Evolutionary conservation across 2,113 vertebrate genomes (phyloP), one percentile per base, ranked within the genome.

Genomic region (Ariopsis seemanni): DNA sequence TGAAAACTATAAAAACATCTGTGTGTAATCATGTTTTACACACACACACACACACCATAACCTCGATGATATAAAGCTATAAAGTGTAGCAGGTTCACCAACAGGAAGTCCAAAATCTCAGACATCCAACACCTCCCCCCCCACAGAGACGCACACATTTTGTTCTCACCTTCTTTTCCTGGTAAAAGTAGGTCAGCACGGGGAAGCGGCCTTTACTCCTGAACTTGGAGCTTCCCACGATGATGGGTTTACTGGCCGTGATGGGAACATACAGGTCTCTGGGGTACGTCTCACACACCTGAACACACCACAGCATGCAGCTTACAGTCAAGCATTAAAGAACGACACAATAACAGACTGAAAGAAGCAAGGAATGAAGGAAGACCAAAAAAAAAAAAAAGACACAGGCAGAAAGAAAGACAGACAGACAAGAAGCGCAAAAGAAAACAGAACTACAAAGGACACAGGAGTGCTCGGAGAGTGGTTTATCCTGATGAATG

Each of bases 161-260:
- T 25, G 22, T 5, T 79, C 80, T n/a, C 85, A 99, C 98, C 98
- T 99, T 96, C 89, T 97, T 99, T 77, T 96, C 96, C 91, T 96
- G 96, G 92, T 98, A 97, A 91, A 97, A 99, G 91, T 99, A 99
- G 0, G 97, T 99, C 82, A 99, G 95, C 17, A 98, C 97, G 6
- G 98, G 98, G 90, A 99, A 99, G 53, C 98, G 96, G 78, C 98
- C 98, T 96, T 99, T 99, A 95, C 98, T 99, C 91, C 98, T 95
- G 92, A 99, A 99, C 93, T 99, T 99, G 92, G 98, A 99, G 89
- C 98, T 99, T 48, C 98, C 98, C 81, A 99, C 97, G 74, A 99
- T 99, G 91, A 98, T 97, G 27, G 97, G 97, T 90, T 97, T 99
- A 94, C 96, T 99, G 93, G 97, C 97, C 63, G 94, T 96, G 89